Conservation (phyloP, 2,797 vertebrate genomes). For the Dicrostonyx torquatus region DNA sequence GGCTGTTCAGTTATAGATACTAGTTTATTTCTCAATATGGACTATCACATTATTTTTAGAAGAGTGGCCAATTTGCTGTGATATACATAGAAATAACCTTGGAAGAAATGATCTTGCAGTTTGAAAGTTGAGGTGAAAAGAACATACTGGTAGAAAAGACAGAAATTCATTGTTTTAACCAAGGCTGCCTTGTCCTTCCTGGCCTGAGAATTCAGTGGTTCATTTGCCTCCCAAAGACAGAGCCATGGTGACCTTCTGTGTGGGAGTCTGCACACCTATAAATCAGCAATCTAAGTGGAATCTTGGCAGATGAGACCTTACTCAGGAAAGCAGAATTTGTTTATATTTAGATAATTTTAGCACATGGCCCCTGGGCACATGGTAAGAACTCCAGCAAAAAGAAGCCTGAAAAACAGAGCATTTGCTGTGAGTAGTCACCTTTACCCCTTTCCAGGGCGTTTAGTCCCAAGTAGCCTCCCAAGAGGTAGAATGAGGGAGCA, state of each 20-base stretch:
- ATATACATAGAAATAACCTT: not conserved
- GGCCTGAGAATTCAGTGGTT: constrained; percentile 41
- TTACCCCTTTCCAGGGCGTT: constrained; percentile 27
- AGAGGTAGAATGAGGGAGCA: not conserved
- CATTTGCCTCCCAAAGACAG: constrained; percentile 58
- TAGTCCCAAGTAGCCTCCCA: constrained; percentile 34
- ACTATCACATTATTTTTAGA: not conserved
- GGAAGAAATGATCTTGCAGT: constrained; percentile 5
- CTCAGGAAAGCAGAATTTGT: constrained; percentile 48
- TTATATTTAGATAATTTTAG: constrained; percentile 32
- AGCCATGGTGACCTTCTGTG: constrained; percentile 55
- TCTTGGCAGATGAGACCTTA: constrained; percentile 66
- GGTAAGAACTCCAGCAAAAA: constrained; percentile 55
- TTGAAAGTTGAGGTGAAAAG: constrained; percentile 55
- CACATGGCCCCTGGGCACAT: not conserved
- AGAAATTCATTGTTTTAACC: constrained; percentile 74
- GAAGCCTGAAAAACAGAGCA: constrained; percentile 50
- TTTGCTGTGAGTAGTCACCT: constrained; percentile 11
- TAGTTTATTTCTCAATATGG: not conserved
- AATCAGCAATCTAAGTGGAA: constrained; percentile 56
- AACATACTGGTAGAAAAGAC: constrained; percentile 63
- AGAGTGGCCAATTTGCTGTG: not conserved
- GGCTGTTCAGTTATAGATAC: constrained; percentile 19
- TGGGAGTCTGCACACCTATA: constrained; percentile 55
- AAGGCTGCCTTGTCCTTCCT: constrained; percentile 72